Percentiles rank a stretch among this genome's conserved stretches.
These are phyloP conservation scores for Dolichomitus sp. DNA, from an alignment of 2,888 invertebrate species.

Conservation along the genomic window DNA sequence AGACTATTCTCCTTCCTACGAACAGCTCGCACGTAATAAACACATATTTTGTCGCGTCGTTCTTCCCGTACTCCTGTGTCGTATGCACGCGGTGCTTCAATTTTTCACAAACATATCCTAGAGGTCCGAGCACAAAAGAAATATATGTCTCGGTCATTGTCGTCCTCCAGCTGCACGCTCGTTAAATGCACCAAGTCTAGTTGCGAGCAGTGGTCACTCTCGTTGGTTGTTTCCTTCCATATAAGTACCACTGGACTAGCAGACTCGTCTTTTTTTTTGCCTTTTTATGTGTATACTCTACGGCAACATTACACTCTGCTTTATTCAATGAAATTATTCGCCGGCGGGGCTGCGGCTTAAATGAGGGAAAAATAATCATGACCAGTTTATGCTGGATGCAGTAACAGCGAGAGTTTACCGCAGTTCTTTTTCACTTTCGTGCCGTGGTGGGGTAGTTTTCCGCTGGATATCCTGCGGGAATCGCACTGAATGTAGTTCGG, in stretches of 20 bases:
- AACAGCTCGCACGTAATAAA: conserved; percentile 29
- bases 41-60: conserved; percentile 22
- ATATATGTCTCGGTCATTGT: conserved; percentile 34
- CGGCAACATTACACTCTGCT: conserved; percentile 24
- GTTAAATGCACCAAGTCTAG: conserved; percentile 33
- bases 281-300: conserved; percentile 6
- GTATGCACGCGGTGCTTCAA: conserved; percentile 1
- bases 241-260: background rate
- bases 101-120: conserved; percentile 21
- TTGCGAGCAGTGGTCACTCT: conserved; percentile 33
- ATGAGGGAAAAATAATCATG: conserved; percentile 46
- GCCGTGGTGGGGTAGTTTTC: background rate
- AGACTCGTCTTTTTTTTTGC: conserved; percentile 4
- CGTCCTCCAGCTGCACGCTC: conserved; percentile 33
- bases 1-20: conserved; percentile 2
- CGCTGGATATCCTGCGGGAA: conserved; percentile 36
- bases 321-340: conserved; percentile 53
- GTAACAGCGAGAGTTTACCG: conserved; percentile 17
- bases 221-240: conserved; percentile 12
- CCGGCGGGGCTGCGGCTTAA: conserved; percentile 37
- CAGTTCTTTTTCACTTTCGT: background rate
- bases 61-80: background rate
- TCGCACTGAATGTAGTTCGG: conserved; percentile 38
- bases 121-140: conserved; percentile 28
- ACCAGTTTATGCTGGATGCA: conserved; percentile 21